Evolutionary conservation across 1,140 invertebrate species (phyloP), one percentile per base, ranked within the genome.

Genomic region (Pentalonia nigronervosa): DNA sequence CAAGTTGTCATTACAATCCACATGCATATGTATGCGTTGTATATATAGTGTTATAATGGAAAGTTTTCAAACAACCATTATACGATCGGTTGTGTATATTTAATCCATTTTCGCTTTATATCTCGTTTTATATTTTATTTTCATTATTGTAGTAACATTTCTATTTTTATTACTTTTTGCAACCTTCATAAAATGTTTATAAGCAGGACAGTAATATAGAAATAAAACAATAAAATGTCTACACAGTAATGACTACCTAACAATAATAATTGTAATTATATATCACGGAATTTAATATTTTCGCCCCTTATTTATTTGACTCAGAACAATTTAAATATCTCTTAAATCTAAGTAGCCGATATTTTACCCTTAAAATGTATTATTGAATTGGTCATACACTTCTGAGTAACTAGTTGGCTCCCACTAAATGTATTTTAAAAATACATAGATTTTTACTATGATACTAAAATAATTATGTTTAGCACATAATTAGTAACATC

Each of bases 61-160:
- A 47, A 87, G 34, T 87, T 47, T 87, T 47, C 23, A 47, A 87
- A 47, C 14, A 86, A 6, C 36, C 21, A 84, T 41, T 84, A 84
- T 48, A 45, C 84, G 8, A 47, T 86, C 23, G 25, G 84, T n/a
- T 87, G 86, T 87, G 34, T 87, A 48, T n/a, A 48, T 87, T 86
- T 45, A 76, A 86, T 86, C 84, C 41, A 86, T 86, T 86, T 86
- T 41, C 25, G 36, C 84, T 86, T 45, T 86, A 87, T 47, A n/a
- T 87, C n/a, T 47, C 86, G 30, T n/a, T 87, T 87, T 48, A 53
- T 88, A 50, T 53, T 53, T 88, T 88, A 48, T 48, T 53, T 34
- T 47, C 45, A 47, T 25, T 50, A 88, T 88, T 50, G 25, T 50
- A 34, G 48, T 20, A 87, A 87, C 45, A 87, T 87, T 87, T 87